phyloP scores from a whole-genome alignment of 2,888 invertebrate species.

The Alviniconcha strummeri region DNA sequence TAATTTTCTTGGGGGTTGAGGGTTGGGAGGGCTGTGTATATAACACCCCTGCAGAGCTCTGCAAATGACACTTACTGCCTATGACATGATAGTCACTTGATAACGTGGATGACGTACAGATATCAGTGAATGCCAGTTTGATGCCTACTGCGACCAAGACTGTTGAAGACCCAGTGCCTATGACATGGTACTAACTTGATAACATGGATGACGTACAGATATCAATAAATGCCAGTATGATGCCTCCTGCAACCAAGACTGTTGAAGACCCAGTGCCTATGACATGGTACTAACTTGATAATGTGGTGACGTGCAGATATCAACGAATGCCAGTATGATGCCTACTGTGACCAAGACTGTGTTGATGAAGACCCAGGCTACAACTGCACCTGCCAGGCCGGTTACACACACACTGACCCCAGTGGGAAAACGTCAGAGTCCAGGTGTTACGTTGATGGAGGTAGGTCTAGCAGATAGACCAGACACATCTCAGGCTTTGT shows the following conservation, averaged over 20 bases:
- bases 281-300: no score
- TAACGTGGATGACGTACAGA: slow-evolving; percentile 75
- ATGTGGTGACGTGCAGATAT: slow-evolving; percentile 77
- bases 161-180: no score
- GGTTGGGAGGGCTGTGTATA: no score
- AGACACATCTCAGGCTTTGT: no score
- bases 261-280: no score
- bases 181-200: no score
- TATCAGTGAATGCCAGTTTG: slow-evolving; percentile 54
- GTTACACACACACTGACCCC: slow-evolving; percentile 80
- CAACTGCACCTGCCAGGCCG: slow-evolving; percentile 83
- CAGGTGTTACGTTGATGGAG: slow-evolving; percentile 82
- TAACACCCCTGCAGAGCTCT: no score
- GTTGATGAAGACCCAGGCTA: slow-evolving; percentile 79
- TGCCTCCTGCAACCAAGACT: no score
- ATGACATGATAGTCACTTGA: no score
- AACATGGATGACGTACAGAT: slow-evolving; percentile 75
- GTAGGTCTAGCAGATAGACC: slow-evolving; percentile 74
- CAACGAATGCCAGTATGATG: slow-evolving; percentile 85
- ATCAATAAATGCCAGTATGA: slow-evolving; percentile 47
- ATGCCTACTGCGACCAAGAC: no score
- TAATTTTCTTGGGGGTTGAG: no score
- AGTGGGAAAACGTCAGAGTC: slow-evolving; percentile 16
- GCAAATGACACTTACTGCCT: no score
- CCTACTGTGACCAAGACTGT: slow-evolving; percentile 72